A percentile compares a stretch with the other conserved stretches of the same genome.
These are phyloP conservation scores for Phasia obesa DNA, from an alignment of 2,888 invertebrate genomes.

Conservation along the genomic window DNA sequence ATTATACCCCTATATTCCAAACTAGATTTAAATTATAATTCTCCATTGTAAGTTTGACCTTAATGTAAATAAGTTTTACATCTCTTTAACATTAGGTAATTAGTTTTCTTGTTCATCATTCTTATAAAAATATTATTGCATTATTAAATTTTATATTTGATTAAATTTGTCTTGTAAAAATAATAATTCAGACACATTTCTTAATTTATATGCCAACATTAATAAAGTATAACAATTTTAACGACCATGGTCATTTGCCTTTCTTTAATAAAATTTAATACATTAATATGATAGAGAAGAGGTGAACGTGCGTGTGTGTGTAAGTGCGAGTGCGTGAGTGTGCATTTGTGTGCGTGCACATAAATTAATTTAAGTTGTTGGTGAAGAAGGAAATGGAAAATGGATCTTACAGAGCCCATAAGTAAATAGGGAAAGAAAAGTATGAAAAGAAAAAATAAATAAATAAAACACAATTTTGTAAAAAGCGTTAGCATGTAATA, in stretches of 20 bases:
- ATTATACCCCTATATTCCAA: neutral
- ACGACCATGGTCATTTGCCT: conserved; percentile 50
- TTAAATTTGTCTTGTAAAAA: conserved; percentile 13
- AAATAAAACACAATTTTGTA: conserved; percentile 4
- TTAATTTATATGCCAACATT: conserved; percentile 37
- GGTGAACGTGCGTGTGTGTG: neutral
- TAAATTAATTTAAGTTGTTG: conserved; percentile 47
- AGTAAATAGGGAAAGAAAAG: conserved; percentile 24
- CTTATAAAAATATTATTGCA: too few species aligned
- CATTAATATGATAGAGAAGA: neutral
- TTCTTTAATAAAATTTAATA: conserved; percentile 53
- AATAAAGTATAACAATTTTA: conserved; percentile 41
- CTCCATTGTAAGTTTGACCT: neutral
- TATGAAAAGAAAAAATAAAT: conserved; percentile 16
- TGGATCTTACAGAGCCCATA: conserved; percentile 7
- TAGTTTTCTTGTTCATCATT: too few species aligned
- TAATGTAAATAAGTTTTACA: too few species aligned
- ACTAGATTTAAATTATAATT: neutral
- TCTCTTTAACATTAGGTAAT: neutral
- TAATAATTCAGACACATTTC: conserved; percentile 6
- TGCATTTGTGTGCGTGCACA: conserved; percentile 1
- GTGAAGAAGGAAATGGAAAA: conserved; percentile 33
- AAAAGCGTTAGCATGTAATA: conserved; percentile 7
- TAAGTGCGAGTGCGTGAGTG: neutral
- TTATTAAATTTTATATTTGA: neutral